These are phyloP conservation scores for Ormyrus rosae DNA, from an alignment of 2,888 invertebrate genomes.

Conservation along the genomic window DNA sequence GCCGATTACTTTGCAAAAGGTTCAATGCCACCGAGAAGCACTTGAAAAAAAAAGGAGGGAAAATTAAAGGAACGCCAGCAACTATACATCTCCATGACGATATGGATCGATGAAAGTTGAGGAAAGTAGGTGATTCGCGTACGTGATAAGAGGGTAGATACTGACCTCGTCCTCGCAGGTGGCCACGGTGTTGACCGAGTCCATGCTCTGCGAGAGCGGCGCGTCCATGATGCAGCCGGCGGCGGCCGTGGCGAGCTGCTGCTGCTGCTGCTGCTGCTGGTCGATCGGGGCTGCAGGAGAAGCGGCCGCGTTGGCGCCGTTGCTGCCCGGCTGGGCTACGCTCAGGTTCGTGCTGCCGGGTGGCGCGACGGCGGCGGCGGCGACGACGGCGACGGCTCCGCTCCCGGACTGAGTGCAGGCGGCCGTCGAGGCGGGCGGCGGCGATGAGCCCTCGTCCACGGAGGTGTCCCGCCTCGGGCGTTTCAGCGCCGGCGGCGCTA, in stretches of 20 bases:
- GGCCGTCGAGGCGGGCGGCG: constrained; percentile 71
- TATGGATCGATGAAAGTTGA: constrained; percentile 32
- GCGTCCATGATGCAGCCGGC: constrained; percentile 81
- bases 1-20: no score
- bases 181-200: constrained; percentile 93
- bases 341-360: constrained; percentile 41
- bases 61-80: not conserved
- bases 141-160: constrained; percentile 55
- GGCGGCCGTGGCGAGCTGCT: constrained; percentile 46
- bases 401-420: not conserved
- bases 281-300: constrained; percentile 69
- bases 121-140: constrained; percentile 11
- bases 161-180: constrained; percentile 98
- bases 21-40: no score
- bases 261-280: constrained; percentile 44
- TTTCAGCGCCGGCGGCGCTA: constrained; percentile 76
- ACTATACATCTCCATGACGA: constrained; percentile 21
- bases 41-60: not conserved
- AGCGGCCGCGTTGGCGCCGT: constrained; percentile 71
- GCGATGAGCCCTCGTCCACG: constrained; percentile 69
- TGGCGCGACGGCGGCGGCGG: constrained; percentile 65
- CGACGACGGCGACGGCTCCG: not conserved
- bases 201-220: constrained; percentile 97
- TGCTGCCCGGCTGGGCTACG: constrained; percentile 8
- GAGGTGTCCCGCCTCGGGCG: constrained; percentile 74